Percentiles rank a stretch among this genome's conserved stretches.
Evolutionary conservation across 2,797 vertebrate species (phyloP).

Genomic region (Trachurus trachurus): DNA sequence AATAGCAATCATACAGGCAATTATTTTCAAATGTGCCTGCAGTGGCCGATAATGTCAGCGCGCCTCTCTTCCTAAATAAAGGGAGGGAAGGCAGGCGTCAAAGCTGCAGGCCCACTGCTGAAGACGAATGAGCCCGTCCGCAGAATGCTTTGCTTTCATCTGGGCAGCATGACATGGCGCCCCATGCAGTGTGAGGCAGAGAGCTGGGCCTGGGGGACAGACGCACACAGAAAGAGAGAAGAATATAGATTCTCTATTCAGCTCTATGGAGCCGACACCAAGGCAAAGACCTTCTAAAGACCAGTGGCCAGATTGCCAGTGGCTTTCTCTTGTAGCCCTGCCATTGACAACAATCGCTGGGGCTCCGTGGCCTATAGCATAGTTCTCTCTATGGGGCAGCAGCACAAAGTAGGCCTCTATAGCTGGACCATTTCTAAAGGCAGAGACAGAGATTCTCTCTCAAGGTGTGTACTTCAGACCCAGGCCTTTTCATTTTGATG

Average conservation of each 20-base stretch:
- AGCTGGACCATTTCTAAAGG: constrained; percentile 60
- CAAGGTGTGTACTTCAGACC: constrained; percentile 65
- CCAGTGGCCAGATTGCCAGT: constrained; percentile 74
- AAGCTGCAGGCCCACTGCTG: constrained; percentile 77
- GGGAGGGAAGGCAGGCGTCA: constrained; percentile 78
- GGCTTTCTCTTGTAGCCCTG: constrained; percentile 67
- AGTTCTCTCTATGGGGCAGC: constrained; percentile 58
- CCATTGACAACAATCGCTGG: constrained; percentile 64
- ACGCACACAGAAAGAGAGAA: constrained; percentile 58
- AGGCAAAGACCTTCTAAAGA: constrained; percentile 73
- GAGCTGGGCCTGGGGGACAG: constrained; percentile 71
- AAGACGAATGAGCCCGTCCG: constrained; percentile 82
- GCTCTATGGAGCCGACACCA: constrained; percentile 60
- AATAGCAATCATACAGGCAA: constrained; percentile 88
- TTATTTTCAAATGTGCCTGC: constrained; percentile 88
- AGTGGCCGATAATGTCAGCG: constrained; percentile 87
- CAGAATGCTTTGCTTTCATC: constrained; percentile 82
- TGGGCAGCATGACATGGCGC: constrained; percentile 78
- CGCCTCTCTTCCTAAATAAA: constrained; percentile 83
- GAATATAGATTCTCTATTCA: constrained; percentile 77
- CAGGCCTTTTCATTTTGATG: constrained; percentile 77
- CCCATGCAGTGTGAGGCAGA: constrained; percentile 75
- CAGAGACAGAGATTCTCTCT: constrained; percentile 56
- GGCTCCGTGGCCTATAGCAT: constrained; percentile 61
- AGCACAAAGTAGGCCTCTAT: constrained; percentile 62